Conservation (phyloP, 2,113 vertebrate genomes). For the Prinia subflava region DNA sequence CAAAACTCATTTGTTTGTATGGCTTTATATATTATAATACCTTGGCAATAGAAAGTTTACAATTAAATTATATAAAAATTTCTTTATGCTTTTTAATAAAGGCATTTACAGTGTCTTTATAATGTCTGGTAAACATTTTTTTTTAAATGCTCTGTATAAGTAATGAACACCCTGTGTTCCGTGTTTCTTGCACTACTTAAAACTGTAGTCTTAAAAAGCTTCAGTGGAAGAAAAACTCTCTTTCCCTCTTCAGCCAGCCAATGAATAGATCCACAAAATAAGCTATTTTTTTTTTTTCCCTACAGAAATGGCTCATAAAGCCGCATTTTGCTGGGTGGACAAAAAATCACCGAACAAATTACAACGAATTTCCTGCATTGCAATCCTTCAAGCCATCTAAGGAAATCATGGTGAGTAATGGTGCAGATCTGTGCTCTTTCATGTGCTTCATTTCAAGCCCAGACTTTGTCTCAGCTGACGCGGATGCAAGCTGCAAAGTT, state of each 20-base stretch:
- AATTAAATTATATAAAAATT: neutral
- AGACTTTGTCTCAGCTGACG: neutral
- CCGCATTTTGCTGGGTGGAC: neutral
- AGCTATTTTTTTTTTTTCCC: neutral
- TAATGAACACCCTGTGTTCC: neutral
- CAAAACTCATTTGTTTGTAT: neutral
- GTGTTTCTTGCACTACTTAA: neutral
- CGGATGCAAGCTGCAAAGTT: neutral
- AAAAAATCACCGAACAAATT: constrained; percentile 9
- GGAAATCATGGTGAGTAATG: neutral
- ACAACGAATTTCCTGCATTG: neutral
- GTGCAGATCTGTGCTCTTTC: neutral
- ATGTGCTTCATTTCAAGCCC: neutral
- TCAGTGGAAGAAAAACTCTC: neutral
- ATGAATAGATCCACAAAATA: neutral
- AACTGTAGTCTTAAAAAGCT: neutral
- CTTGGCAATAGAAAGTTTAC: neutral
- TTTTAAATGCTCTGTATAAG: neutral
- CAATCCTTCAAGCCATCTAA: neutral
- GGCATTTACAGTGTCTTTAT: neutral
- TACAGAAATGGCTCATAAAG: neutral
- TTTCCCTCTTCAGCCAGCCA: neutral
- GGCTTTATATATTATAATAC: neutral
- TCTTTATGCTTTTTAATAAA: neutral
- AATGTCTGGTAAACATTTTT: neutral